These are phyloP conservation scores for Microcebus tavaratra DNA, from an alignment of 2,113 vertebrate genomes.

Conservation along the genomic window DNA sequence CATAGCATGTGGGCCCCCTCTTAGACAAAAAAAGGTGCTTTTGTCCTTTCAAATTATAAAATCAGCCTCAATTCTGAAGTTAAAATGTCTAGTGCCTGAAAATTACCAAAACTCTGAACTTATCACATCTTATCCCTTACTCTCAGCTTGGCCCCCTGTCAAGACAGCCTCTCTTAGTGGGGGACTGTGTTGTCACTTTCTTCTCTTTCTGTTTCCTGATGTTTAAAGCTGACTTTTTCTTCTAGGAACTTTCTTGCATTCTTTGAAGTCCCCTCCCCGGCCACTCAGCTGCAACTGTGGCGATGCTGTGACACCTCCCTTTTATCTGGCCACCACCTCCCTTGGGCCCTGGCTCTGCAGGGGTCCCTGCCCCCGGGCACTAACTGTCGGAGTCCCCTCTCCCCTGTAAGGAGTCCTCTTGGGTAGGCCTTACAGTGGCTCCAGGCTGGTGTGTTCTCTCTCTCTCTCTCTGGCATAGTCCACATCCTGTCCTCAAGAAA, in stretches of 20 bases:
- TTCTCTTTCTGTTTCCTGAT: background rate
- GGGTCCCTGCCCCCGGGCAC: background rate
- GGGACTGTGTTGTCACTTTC: background rate
- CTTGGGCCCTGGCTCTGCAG: background rate
- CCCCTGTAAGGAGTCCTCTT: background rate
- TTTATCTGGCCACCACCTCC: background rate
- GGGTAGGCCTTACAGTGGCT: background rate
- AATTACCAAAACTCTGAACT: background rate
- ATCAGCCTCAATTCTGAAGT: background rate
- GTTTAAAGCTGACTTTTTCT: background rate
- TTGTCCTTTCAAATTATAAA: conserved; percentile 1
- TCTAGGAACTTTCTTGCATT: background rate
- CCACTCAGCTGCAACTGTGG: background rate
- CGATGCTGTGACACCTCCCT: background rate
- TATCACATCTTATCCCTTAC: background rate
- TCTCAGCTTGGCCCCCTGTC: background rate
- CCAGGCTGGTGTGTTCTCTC: background rate
- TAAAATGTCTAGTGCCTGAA: background rate
- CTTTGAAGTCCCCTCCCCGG: background rate
- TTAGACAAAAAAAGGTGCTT: background rate
- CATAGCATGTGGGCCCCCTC: background rate
- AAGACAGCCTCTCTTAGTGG: background rate
- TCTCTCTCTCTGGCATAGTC: background rate
- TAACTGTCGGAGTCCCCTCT: background rate
- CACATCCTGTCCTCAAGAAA: background rate